Percentiles rank a stretch among this genome's conserved stretches.
These are phyloP conservation scores for Ormyrus pomaceus DNA, from an alignment of 2,888 invertebrate genomes.

Conservation along the genomic window DNA sequence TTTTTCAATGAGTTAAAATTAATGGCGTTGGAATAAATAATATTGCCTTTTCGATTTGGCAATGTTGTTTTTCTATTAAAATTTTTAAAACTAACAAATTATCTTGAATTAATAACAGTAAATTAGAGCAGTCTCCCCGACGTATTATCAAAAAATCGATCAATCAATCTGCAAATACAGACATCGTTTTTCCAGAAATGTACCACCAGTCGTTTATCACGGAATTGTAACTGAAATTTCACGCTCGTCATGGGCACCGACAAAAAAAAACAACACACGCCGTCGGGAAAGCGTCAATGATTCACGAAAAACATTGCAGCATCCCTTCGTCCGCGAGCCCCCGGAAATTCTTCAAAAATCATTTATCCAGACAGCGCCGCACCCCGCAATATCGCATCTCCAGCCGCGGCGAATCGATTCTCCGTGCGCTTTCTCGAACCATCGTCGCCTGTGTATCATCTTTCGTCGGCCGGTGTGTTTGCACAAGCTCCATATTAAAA, in stretches of 20 bases:
- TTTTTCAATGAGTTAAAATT: no score
- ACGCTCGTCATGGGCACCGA: conserved; percentile 43
- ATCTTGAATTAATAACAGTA: not conserved
- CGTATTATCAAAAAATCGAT: not conserved
- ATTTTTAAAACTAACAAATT: no score
- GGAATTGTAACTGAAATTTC: conserved; percentile 34
- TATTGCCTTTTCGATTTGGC: no score
- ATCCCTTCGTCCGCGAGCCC: not conserved
- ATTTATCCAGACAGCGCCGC: conserved; percentile 16
- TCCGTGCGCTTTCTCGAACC: conserved; percentile 5
- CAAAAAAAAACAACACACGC: conserved; percentile 5
- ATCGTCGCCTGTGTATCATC: conserved; percentile 51
- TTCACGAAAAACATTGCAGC: conserved; percentile 23
- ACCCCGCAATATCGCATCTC: not conserved
- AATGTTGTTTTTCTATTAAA: no score
- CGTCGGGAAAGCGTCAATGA: conserved; percentile 7
- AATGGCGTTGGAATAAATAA: no score
- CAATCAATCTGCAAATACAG: conserved; percentile 29
- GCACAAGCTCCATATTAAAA: conserved; percentile 50
- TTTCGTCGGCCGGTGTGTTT: conserved; percentile 53
- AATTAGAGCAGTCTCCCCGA: not conserved
- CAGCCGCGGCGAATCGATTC: conserved; percentile 51
- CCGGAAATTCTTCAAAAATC: conserved; percentile 48
- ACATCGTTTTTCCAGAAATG: conserved; percentile 22
- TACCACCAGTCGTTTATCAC: conserved; percentile 33